Evolutionary conservation across 2,797 vertebrate species (phyloP), one percentile per base, ranked within the genome.

Genomic region (Hipposideros larvatus): DNA sequence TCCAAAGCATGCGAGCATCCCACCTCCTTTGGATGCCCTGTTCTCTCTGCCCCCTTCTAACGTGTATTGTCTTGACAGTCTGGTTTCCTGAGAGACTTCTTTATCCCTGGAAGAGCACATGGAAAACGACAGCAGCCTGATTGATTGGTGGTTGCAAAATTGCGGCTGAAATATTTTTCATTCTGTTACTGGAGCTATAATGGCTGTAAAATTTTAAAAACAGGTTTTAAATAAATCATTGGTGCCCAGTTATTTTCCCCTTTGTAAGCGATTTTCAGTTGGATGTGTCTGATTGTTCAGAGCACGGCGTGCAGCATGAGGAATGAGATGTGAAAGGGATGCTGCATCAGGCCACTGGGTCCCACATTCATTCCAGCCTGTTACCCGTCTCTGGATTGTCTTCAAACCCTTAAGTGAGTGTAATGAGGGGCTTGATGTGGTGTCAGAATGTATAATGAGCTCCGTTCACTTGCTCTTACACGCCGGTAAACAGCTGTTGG

Each of bases 171-270:
- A 91, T 89, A 66, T 83, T 92, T 95, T 55, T 55, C 53, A 53
- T 87, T 88, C 93, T 77, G 83, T 93, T 73, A 68, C 85, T 48
- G 74, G 73, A 91, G 78, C 51, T 94, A 43, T 53, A 14, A 88
- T 63, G 95, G 53, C 86, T 95, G 31, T 79, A 89, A 90, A 65
- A 96, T 75, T 95, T 96, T 82, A 86, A 96, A 97, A 92, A 91
- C 79, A 89, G 65, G 87, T 94, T 97, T 94, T 86, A 84, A 96
- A 79, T 73, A 66, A 79, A 71, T 84, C 61, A 43, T 48, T 3
- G 15, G 73, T 91, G 94, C 95, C 92, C 78, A 15, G 85, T 37
- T 87, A 37, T 96, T 95, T 96, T 95, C 89, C 92, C 95, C 77
- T 63, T 95, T 87, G 94, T 95, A 89, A 95, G 93, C 34, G n/a